Base-by-base conservation (phyloP, 1,140 invertebrate species). In the Macrobrachium rosenbergii region DNA sequence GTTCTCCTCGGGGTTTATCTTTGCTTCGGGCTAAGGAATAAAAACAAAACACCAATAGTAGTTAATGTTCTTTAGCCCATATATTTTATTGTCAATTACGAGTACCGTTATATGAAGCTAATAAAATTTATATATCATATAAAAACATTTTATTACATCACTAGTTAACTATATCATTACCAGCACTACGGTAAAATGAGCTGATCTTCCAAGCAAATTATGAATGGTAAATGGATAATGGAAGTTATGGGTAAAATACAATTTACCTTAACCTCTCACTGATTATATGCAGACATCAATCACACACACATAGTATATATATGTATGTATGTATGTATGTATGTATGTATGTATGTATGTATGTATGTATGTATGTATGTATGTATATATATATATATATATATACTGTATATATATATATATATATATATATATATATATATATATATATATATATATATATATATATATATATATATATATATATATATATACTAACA, bases 1-100 rank as follows among this genome's bases (percentile, higher is more conserved):
- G 93, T 77, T 93, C 90, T 21, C 94, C 94, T 90, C 87, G 67
- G 23, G 89, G 89, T 73, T 72, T 81, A 63, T 89, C 88, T 75
- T 89, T 85, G 37, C 83, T 80, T 72, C 75, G 83, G 82, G 88
- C 62, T 45, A 14, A 64, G 19, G 59, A 62, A 43, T 3, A 76
- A 43, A 43, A 87, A 2, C 60, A 86, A 23, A 12, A 12, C 8
- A 43, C 75, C n/a, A 17, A 16, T 19, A 3, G 7, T 7, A 17
- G 62, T 21, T 37, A 17, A 0, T 17, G n/a, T 37, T 17, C 45
- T 77, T 69, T 10, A 16, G 52, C 3, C 28, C 28, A 37, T 37
- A 37, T 37, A 37, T 37, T 37, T 37, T 8, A 52, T 52, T 52
- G 52, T 12, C 7, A 12, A 52, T 52, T 52, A 37, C 1, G 28